A percentile compares a stretch with the other conserved stretches of the same genome.
phyloP scores from a whole-genome alignment of 2,888 invertebrate species.

The Tenthredo scrophulariae region DNA sequence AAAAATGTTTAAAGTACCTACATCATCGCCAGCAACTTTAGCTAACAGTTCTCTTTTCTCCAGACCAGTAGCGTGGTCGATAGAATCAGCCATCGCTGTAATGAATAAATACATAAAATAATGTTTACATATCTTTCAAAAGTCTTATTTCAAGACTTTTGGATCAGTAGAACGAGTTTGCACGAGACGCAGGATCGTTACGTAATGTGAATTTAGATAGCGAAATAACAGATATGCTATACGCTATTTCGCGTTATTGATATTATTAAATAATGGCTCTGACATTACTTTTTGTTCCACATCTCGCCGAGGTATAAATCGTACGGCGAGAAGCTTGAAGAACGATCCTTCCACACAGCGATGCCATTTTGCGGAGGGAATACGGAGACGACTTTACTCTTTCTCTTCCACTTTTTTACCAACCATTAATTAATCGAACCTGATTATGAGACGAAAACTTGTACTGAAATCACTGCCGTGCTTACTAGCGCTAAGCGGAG shows the following conservation, averaged over 20 bases:
- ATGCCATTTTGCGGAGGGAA: slow-evolving; percentile 83
- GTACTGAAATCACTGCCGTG: neutral
- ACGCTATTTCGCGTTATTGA: neutral
- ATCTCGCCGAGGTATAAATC: slow-evolving; percentile 60
- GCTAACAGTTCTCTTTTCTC: slow-evolving; percentile 95
- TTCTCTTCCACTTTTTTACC: neutral
- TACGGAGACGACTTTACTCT: slow-evolving; percentile 42
- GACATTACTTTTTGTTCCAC: slow-evolving; percentile 55
- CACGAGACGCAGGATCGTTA: neutral
- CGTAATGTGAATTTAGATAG: slow-evolving; percentile 24
- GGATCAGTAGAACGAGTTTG: neutral
- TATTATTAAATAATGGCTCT: neutral
- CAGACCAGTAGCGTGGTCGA: slow-evolving; percentile 96
- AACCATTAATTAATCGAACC: neutral
- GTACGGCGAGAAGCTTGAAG: slow-evolving; percentile 81
- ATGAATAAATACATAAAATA: slow-evolving; percentile 27
- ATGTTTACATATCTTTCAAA: neutral
- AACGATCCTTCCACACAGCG: slow-evolving; percentile 87
- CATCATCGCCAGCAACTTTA: slow-evolving; percentile 91
- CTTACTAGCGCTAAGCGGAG: neutral
- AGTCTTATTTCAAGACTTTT: neutral
- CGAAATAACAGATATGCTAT: neutral
- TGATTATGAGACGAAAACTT: neutral
- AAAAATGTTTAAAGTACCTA: slow-evolving; percentile 70
- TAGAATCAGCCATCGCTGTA: slow-evolving; percentile 90